Base-by-base conservation (phyloP, 2,113 vertebrate genomes). In the Brienomyrus longianalis region DNA sequence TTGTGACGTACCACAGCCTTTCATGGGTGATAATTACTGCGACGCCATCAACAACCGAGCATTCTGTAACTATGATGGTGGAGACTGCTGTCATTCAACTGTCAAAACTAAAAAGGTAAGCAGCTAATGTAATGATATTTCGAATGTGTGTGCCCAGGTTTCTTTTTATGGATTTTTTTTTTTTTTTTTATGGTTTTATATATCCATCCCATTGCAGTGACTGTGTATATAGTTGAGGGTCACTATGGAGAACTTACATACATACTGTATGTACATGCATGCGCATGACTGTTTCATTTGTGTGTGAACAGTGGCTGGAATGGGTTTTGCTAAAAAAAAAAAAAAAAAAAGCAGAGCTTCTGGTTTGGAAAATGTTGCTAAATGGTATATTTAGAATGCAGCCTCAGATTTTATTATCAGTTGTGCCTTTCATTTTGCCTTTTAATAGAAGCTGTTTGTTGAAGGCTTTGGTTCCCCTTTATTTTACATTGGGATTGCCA, bases 1-100 rank as follows among this genome's bases (percentile, higher is more conserved):
- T 47, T 45, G 21, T 47, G 45, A 23, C 31, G 35, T 93, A 91
- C 91, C 90, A 1, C 77, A 99, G 98, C 97, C 97, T 89, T 99
- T 99, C 94, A 98, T 97, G 95, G 98, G 98, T 93, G 98, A 99
- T 94, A 99, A 98, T 95, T 99, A 99, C 95, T 99, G 98, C 94
- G 98, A 99, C 90, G 94, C 97, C 89, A 95, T 97, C 94, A 99
- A 99, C 96, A 99, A 99, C 94, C 95, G 98, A 95, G 98, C 98
- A 91, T 99, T 99, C 95, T 99, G 98, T 93, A 98, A 97, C 95
- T 99, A 99, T 0, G 98, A 99, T 31, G 98, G 98, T 86, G 98
- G 98, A 85, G 98, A 99, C 91, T 99, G 98, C 96, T 99, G 98
- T 3, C 95, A 97, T 90, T 99, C 98, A 83, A 99, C 98, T 2